Percentiles rank a stretch among this genome's conserved stretches.
phyloP scores from a whole-genome alignment of 2,797 vertebrate genomes.

The Micropoecilia bifurca region DNA sequence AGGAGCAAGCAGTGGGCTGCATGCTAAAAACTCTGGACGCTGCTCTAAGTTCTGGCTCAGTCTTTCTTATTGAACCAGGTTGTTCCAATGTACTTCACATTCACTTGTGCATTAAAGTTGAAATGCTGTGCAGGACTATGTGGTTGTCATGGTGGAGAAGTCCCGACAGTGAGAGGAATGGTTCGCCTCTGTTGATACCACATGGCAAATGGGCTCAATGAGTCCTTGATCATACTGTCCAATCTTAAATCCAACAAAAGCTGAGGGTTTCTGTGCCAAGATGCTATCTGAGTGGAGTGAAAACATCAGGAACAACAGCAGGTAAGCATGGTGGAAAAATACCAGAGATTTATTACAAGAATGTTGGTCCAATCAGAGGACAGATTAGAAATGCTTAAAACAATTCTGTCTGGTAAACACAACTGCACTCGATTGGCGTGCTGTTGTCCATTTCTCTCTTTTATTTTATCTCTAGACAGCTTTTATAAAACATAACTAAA shows the following conservation, averaged over 20 bases:
- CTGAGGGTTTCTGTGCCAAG: background rate
- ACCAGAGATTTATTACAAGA: background rate
- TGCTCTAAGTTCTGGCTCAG: background rate
- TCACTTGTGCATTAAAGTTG: background rate
- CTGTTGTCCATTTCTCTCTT: background rate
- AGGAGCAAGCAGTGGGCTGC: background rate
- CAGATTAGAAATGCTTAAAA: background rate
- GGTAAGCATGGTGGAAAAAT: background rate
- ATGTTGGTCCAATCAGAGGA: background rate
- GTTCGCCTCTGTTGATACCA: background rate
- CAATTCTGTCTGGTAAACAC: background rate
- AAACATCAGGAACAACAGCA: background rate
- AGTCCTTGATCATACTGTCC: background rate
- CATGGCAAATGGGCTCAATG: background rate
- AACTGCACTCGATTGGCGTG: background rate
- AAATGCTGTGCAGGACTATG: background rate
- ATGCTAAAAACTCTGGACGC: background rate
- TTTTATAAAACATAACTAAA: constrained; percentile 2
- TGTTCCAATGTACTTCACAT: background rate
- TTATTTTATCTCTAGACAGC: background rate
- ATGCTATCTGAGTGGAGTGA: background rate
- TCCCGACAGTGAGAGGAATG: background rate
- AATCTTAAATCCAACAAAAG: background rate
- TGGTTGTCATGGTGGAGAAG: background rate
- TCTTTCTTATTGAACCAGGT: background rate